Conservation (phyloP, 2,888 invertebrate genomes). For the Fragum fragum region DNA sequence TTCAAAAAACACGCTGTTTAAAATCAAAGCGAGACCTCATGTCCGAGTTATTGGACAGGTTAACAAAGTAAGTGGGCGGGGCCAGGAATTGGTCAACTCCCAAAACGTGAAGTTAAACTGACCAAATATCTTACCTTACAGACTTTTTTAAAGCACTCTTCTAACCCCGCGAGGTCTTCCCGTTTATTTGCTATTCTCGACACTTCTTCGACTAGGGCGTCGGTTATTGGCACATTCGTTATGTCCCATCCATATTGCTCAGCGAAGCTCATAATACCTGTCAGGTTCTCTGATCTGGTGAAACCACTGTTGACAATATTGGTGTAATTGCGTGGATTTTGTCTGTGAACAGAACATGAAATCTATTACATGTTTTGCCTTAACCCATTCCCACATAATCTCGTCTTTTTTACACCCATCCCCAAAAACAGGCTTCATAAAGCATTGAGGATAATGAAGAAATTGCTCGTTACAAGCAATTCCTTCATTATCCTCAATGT, state of each 20-base stretch:
- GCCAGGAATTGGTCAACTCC: too few species aligned
- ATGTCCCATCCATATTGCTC: conserved; percentile 62
- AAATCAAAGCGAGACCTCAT: too few species aligned
- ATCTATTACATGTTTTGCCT: not conserved
- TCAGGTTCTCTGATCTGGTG: conserved; percentile 79
- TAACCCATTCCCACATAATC: too few species aligned
- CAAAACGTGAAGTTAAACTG: too few species aligned
- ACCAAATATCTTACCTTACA: conserved; percentile 82
- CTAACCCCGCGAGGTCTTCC: conserved; percentile 74
- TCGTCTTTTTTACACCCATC: too few species aligned
- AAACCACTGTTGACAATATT: conserved; percentile 81
- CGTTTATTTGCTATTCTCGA: conserved; percentile 66
- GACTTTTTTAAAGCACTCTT: conserved; percentile 80
- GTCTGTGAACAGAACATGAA: conserved; percentile 61
- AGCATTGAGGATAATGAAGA: too few species aligned
- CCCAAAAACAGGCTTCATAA: too few species aligned
- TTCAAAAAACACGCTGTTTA: too few species aligned
- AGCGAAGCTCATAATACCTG: conserved; percentile 70
- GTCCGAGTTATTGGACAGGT: too few species aligned
- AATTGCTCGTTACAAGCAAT: too few species aligned
- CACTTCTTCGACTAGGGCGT: conserved; percentile 73
- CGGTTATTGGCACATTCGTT: conserved; percentile 56
- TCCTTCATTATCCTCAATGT: too few species aligned
- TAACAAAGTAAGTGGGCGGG: too few species aligned
- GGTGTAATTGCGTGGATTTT: conserved; percentile 80